Evolutionary conservation across 1,140 invertebrate species (phyloP), one percentile per base, ranked within the genome.

Genomic region (Tetranychus urticae): DNA sequence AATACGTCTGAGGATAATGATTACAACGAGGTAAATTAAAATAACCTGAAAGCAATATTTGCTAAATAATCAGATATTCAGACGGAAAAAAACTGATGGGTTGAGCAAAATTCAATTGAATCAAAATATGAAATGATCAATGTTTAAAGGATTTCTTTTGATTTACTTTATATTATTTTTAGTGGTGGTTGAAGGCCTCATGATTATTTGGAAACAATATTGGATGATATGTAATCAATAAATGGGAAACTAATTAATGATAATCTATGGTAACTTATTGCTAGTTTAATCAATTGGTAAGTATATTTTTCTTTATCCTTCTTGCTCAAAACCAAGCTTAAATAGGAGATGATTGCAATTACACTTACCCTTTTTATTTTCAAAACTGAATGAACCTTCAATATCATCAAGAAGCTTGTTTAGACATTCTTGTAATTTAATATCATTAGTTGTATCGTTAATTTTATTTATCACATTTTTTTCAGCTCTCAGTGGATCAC

Each of bases 341-440:
- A 6, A 42, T 10, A 42, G 39, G 5, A 6, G 5, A 42, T 42
- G 5, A 42, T 6, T 42, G 5, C 0, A 42, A 10, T 42, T 42
- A 42, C 39, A 5, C 10, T 42, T 42, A 8, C 33, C 7, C 7
- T 6, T 34, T 57, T 8, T 14, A 35, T 35, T 57, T 8, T 8
- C 7, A 57, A 37, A 13, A 35, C 8, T 36, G 23, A 48, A 7
- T n/a, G 39, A 48, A 45, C 54, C 54, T n/a, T 61, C 60, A 42
- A 61, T 61, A 47, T 61, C 60, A 56, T 61, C 60, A 14, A 66
- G 47, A n/a, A 66, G 52, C 13, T 61, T 60, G 39, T 61, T 64
- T 10, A 67, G 61, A 54, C 62, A 63, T 45, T 65, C 63, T 37
- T 62, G 31, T 12, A 61, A 23, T 50, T 39, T 52, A 56, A 5